phyloP scores from a whole-genome alignment of 2,113 vertebrate species.

The Chloropsis cyanopogon region DNA sequence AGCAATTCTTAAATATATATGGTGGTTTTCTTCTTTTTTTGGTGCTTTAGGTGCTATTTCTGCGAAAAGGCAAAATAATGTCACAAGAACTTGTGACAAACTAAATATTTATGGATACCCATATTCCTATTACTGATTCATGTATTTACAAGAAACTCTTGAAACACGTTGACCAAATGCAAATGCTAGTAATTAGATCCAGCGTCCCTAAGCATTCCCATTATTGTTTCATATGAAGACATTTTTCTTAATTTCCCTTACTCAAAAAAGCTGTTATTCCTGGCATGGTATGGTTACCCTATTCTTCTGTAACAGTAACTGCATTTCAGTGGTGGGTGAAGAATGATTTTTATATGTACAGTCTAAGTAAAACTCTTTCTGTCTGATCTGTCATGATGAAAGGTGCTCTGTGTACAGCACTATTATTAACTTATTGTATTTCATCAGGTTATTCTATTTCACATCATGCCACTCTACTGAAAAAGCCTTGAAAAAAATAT shows the following conservation, averaged over 20 bases:
- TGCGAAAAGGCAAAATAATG: background rate
- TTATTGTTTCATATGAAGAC: constrained; percentile 26
- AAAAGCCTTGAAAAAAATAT: constrained; percentile 22
- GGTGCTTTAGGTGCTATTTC: background rate
- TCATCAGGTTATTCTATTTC: constrained; percentile 44
- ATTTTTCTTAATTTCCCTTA: background rate
- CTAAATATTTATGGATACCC: background rate
- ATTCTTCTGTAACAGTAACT: constrained; percentile 7
- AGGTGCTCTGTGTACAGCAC: constrained; percentile 23
- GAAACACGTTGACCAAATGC: background rate
- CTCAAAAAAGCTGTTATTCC: constrained; percentile 44
- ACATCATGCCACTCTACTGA: background rate
- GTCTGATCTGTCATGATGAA: constrained; percentile 31
- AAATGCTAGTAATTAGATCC: constrained; percentile 32
- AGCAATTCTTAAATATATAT: background rate
- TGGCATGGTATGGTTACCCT: background rate
- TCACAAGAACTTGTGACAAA: background rate
- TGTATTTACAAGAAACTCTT: constrained; percentile 12
- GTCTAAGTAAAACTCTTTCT: background rate
- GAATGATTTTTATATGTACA: constrained; percentile 1
- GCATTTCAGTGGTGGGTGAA: constrained; percentile 3
- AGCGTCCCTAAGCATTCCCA: background rate
- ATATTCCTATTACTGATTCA: background rate
- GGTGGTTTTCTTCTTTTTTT: background rate
- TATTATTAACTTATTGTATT: constrained; percentile 28